Base-by-base conservation (phyloP, 2,888 invertebrate genomes). In the Sarcophaga caerulescens region DNA sequence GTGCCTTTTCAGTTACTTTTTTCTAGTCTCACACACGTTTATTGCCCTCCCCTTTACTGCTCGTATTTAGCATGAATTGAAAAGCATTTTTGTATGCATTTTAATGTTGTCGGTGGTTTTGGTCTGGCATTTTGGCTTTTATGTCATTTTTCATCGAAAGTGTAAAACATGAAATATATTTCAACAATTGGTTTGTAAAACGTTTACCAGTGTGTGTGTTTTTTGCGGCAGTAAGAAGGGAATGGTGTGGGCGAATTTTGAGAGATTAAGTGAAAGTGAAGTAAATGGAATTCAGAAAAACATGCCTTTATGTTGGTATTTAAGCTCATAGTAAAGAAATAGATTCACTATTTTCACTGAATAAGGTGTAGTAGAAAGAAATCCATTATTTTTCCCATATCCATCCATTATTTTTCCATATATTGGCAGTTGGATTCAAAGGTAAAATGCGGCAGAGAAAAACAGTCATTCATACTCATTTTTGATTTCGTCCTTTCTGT, bases 121-220 rank as follows among this genome's bases (percentile, higher is more conserved):
- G 45, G 70, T 68, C 47, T 88, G 88, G 88, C 88, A 88, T 88
- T 90, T 89, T 89, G 89, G 89, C 90, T 90, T 90, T 90, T 90
- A 88, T 89, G 90, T 91, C 90, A 90, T 90, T 90, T 89, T 90
- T 92, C 92, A 91, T 91, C 17, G 17, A 91, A 89, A 88, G 88
- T 88, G 89, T 88, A 85, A 86, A 89, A 84, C 76, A 87, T 84
- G 82, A 86, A 83, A 86, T 84, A 59, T 81, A 81, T 84, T 86
- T 70, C 78, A 83, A 83, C 85, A 85, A 87, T 83, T 85, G 85
- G 77, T 86, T 86, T 52, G 81, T 81, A 78, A 77, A 83, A 83
- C 62, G 80, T 74, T 59, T 11, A 69, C 59, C 52, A 52, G 17
- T 17, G 63, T 57, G 25, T 57, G 66, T 47, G 65, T 44, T 76